Evolutionary conservation across 2,888 invertebrate species (phyloP), one percentile per base, ranked within the genome.

Genomic region (Drosophila subsilvestris): DNA sequence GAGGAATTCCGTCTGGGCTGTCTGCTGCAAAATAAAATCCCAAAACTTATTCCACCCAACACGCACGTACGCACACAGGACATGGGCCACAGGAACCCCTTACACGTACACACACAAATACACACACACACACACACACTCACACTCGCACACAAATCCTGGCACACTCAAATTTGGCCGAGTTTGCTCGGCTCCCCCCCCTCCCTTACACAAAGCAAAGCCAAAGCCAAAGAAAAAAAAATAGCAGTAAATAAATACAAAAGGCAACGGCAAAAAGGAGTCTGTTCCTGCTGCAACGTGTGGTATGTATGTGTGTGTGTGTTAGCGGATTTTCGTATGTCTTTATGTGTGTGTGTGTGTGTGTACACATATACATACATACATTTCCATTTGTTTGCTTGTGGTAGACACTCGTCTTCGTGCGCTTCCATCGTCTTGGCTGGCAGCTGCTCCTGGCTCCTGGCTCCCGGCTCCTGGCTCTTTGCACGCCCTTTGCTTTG

Each of bases 171-270:
- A 48, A 44, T 61, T 62, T 54, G 57, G 53, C 57, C 57, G 47
- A 67, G 43, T 61, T 67, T 54, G 50, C 44, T 51, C 9, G n/a
- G 27, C 45, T 48, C 53, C 65, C 48, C 50, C 53, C 44, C 48
- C 50, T 27, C 18, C 18, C 48, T 53, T 43, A 53, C 45, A 49
- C 20, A 63, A 55, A 20, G 32, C 47, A 59, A 45, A 49, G 43
- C 22, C 57, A 65, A 63, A 50, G 54, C n/a, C 58, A 70, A 48
- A 62, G 18, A 43, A 56, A 27, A 27, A 27, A 55, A 70, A 72
- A 54, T 50, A 68, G 68, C 72, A 76, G 68, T 70, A 85, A 87
- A 74, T 79, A 79, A 86, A 85, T 77, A 84, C 61, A 51, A 60
- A 73, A 80, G 63, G 45, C 55, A 59, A 71, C 55, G 66, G 59